Conservation (phyloP, 2,888 invertebrate genomes). For the Alloplasta piceator region DNA sequence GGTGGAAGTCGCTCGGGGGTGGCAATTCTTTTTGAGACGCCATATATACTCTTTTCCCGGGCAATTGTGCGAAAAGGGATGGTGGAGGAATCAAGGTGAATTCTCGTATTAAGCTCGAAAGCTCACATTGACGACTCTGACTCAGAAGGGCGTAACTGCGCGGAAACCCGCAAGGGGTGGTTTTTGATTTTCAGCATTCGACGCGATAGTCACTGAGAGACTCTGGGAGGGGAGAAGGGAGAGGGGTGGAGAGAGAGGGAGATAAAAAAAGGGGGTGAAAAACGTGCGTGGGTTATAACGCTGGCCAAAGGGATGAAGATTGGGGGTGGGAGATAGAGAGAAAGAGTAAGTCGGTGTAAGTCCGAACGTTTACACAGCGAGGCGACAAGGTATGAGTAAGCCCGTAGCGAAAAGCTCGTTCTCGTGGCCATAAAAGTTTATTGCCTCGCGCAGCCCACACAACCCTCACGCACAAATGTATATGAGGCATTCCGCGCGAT, state of each 20-base stretch:
- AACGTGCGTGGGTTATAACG: constrained; percentile 11
- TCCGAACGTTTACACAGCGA: constrained; percentile 60
- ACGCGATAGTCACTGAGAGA: too few relatives aligned
- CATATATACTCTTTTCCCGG: too few relatives aligned
- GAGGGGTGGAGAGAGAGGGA: neutral
- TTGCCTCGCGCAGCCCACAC: constrained; percentile 66
- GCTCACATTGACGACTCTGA: neutral
- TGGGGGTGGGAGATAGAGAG: neutral
- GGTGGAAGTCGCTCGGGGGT: too few relatives aligned
- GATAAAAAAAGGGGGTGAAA: constrained; percentile 21
- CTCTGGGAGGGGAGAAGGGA: neutral
- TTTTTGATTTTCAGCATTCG: too few relatives aligned
- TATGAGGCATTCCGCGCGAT: too few relatives aligned
- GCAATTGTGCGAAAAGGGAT: too few relatives aligned
- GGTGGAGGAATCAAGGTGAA: neutral
- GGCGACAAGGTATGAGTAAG: constrained; percentile 66
- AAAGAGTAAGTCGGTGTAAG: constrained; percentile 54
- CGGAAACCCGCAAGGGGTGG: too few relatives aligned
- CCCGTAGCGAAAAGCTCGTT: constrained; percentile 55
- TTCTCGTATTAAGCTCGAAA: constrained; percentile 4
- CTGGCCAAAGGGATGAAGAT: neutral
- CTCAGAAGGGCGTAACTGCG: neutral
- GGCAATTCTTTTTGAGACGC: too few relatives aligned
- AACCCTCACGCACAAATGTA: constrained; percentile 29
- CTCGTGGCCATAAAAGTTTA: constrained; percentile 73